A percentile compares a stretch with the other conserved stretches of the same genome.
Conservation (phyloP, 1,140 invertebrate species). For the Phymastichus coffea region DNA sequence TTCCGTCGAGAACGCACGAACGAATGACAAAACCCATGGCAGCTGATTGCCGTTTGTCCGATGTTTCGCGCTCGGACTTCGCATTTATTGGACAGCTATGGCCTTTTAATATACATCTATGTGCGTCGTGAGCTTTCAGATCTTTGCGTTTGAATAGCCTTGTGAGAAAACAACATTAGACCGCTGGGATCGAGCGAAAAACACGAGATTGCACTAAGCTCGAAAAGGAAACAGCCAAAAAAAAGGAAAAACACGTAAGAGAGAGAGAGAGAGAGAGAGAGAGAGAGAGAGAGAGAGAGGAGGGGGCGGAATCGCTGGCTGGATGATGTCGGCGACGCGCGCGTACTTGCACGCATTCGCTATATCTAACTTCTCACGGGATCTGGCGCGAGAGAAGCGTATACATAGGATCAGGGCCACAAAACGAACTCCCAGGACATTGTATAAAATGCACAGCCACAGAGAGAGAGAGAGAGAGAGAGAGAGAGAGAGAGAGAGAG, state of each 20-base stretch:
- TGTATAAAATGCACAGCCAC: background rate
- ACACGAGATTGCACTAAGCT: constrained; percentile 1
- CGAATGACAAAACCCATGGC: background rate
- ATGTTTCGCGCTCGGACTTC: background rate
- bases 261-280: too few species aligned
- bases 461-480: background rate
- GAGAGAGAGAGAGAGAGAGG: background rate
- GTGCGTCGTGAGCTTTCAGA: too few species aligned
- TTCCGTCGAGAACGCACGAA: background rate
- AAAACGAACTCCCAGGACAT: background rate
- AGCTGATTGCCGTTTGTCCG: background rate
- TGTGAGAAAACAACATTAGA: too few species aligned
- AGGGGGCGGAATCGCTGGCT: background rate
- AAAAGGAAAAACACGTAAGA: too few species aligned
- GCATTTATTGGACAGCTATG: background rate
- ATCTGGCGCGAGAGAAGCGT: background rate
- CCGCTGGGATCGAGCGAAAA: too few species aligned
- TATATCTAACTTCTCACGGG: too few species aligned
- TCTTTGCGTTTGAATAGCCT: background rate
- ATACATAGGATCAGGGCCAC: background rate
- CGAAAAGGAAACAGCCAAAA: background rate
- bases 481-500: background rate
- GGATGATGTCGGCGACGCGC: too few species aligned
- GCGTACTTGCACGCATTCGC: too few species aligned
- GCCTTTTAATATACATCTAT: too few species aligned